Evolutionary conservation across 2,797 vertebrate species (phyloP).

Genomic region (Parauchenoglanis punctatus): DNA sequence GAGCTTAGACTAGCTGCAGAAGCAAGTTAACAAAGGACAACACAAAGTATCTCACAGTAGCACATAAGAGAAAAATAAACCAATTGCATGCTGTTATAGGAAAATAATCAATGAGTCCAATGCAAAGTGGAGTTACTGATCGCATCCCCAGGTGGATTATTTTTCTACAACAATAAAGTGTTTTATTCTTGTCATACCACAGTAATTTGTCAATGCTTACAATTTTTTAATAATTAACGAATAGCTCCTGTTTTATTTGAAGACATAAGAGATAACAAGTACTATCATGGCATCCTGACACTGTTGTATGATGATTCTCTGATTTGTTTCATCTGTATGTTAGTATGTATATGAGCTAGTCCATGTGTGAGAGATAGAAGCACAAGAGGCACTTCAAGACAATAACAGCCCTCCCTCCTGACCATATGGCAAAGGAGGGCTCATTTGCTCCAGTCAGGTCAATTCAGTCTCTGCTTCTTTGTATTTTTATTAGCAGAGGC

Average conservation of each 20-base stretch:
- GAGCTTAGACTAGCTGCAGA: too few species aligned
- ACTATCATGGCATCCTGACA: not conserved
- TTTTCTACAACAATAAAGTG: not conserved
- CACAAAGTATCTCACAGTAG: not conserved
- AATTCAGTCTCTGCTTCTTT: not conserved
- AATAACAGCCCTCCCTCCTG: not conserved
- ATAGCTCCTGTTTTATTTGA: too few species aligned
- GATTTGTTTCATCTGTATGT: not conserved
- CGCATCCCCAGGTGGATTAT: not conserved
- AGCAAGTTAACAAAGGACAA: too few species aligned
- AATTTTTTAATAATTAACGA: too few species aligned
- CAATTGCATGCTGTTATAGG: not conserved
- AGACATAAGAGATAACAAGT: too few species aligned
- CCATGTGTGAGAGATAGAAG: not conserved
- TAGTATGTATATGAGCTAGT: not conserved
- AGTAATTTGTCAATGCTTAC: not conserved
- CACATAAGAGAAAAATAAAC: not conserved
- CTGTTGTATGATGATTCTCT: not conserved
- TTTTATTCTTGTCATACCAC: not conserved
- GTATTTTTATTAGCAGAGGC: conserved; percentile 25
- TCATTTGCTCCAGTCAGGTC: conserved; percentile 4
- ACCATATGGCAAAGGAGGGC: not conserved
- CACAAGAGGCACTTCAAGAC: not conserved
- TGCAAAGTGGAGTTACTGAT: too few species aligned
- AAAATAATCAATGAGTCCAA: not conserved